A percentile compares a stretch with the other conserved stretches of the same genome.
These are phyloP conservation scores for Rhyacophila brunnea DNA, from an alignment of 1,140 invertebrate species.

Conservation along the genomic window DNA sequence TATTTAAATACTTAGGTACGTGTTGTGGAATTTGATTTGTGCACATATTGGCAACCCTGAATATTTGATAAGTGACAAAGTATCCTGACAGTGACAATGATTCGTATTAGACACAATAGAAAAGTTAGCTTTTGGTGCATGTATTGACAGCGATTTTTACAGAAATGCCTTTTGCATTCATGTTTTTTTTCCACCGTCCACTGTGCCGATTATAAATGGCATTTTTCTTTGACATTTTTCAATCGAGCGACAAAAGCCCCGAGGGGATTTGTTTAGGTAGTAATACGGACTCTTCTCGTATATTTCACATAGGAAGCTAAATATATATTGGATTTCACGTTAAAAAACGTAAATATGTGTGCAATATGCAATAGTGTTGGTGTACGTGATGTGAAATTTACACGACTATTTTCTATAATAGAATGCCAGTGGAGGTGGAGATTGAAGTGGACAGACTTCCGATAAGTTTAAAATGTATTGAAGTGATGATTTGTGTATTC, in stretches of 20 bases:
- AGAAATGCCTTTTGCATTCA: constrained; percentile 17
- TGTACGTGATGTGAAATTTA: too few relatives aligned
- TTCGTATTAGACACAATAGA: constrained; percentile 3
- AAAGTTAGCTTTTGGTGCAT: constrained; percentile 12
- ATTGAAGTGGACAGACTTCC: too few relatives aligned
- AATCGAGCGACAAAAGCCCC: constrained; percentile 4
- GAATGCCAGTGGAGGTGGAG: too few relatives aligned
- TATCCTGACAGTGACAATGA: constrained; percentile 1
- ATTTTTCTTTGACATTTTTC: constrained; percentile 1
- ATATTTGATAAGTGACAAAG: too few relatives aligned
- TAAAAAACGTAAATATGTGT: constrained; percentile 24
- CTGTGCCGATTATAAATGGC: constrained; percentile 16
- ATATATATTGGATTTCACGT: constrained; percentile 31
- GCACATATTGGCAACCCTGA: too few relatives aligned
- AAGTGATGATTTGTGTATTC: too few relatives aligned
- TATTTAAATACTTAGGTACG: too few relatives aligned
- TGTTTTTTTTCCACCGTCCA: neutral
- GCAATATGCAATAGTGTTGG: too few relatives aligned
- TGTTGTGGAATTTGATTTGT: too few relatives aligned
- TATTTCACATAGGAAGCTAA: constrained; percentile 7
- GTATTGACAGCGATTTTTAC: constrained; percentile 22
- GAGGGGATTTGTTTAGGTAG: constrained; percentile 15
- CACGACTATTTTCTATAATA: too few relatives aligned
- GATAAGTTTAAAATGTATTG: too few relatives aligned
- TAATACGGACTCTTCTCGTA: neutral